A percentile compares a stretch with the other conserved stretches of the same genome.
Conservation (phyloP, 2,888 invertebrate genomes). For the Drosophila lutescens region DNA sequence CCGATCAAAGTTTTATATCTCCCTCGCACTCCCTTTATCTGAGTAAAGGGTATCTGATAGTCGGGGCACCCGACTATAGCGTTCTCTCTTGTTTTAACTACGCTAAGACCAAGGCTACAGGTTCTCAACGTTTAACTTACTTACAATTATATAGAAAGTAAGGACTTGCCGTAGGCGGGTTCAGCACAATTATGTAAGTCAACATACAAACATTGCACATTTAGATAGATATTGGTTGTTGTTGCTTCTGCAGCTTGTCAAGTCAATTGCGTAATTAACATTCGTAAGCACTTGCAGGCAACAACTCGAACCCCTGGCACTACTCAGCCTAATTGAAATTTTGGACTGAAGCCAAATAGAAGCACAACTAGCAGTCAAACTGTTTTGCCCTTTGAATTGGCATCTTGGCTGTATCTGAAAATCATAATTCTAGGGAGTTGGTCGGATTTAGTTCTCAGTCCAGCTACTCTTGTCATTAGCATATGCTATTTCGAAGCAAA, state of each 20-base stretch:
- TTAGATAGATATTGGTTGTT: conserved; percentile 27
- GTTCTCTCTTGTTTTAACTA: too few species aligned
- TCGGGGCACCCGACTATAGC: too few species aligned
- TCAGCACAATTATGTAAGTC: conserved; percentile 49
- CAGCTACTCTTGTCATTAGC: conserved; percentile 25
- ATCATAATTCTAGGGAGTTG: conserved; percentile 37
- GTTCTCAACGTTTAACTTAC: conserved; percentile 4
- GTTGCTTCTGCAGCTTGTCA: conserved; percentile 42
- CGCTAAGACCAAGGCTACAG: conserved; percentile 15
- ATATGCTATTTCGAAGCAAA: conserved; percentile 21
- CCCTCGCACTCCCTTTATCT: too few species aligned
- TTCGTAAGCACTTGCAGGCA: conserved; percentile 42
- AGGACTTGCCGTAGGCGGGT: background rate
- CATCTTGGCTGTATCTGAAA: conserved; percentile 13
- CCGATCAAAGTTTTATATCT: too few species aligned
- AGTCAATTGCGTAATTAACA: conserved; percentile 77
- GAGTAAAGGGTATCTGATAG: too few species aligned
- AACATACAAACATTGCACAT: conserved; percentile 24
- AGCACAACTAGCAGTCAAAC: conserved; percentile 12
- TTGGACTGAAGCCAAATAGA: conserved; percentile 42
- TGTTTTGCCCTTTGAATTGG: conserved; percentile 21
- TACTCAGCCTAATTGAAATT: conserved; percentile 52
- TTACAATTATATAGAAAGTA: background rate
- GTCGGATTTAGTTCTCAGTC: conserved; percentile 21
- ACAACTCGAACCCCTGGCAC: background rate